Base-by-base conservation (phyloP, 2,797 vertebrate species). In the Etheostoma nigrum region DNA sequence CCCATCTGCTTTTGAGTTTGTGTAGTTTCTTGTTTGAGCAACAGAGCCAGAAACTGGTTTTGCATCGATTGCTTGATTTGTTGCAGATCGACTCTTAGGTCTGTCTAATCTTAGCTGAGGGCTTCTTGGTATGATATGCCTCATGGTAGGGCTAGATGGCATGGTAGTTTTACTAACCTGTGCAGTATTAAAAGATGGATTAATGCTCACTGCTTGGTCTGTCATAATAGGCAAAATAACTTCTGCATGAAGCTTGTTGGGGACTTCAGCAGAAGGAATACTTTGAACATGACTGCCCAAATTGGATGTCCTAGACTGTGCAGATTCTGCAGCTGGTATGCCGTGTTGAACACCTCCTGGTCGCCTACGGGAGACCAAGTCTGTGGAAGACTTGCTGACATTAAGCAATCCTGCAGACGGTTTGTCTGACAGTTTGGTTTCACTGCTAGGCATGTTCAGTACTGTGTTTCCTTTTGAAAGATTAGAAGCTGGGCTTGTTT, bases 101-200 rank as follows among this genome's bases (percentile, higher is more conserved):
- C 51, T 83, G 11, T 83, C 59, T 65, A 51, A 71, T 75, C 72
- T 87, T 21, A 86, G 51, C 54, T 36, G 73, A 70, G 86, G 79
- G 54, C 79, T 90, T 80, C 81, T 89, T 57, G 82, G 79, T 74
- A 60, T 4, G 0, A 84, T 3, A 0, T 49, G 63, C 51, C 73
- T 90, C 36, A 88, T 49, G 12, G 15, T 68, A 21, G 85, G 90
- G 64, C 88, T 91, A 1, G 67, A 66, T 0, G 67, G 61, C 7
- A 85, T 7, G 1, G 30, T 10, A 5, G 23, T 45, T 83, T 84
- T 81, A 52, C 9, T 75, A 40, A 40, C 45, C 15, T 61, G 75
- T 15, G 15, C 18, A 53, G 36, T 33, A 74, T 72, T 67, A 49
- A 48, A 23, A 33, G 53, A 9, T 60, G 64, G 48, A 78, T 79